Conservation (phyloP, 2,113 vertebrate genomes). For the Petrocephalus microphthalmus region DNA sequence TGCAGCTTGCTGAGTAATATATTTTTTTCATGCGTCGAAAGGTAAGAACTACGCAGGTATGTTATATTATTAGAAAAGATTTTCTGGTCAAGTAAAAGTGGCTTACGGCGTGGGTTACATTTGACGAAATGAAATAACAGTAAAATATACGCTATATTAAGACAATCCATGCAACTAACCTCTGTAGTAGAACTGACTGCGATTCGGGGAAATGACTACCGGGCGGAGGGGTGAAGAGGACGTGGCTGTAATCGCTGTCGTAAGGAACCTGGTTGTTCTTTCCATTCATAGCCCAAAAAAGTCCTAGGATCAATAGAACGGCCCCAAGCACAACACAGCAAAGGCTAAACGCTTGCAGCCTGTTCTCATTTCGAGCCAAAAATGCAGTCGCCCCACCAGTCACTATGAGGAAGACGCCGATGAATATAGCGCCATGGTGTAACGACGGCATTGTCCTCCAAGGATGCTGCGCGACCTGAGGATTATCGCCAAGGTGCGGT, state of each 20-base stretch:
- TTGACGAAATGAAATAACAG: background rate
- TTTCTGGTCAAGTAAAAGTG: background rate
- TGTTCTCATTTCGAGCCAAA: conserved; percentile 56
- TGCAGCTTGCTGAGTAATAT: background rate
- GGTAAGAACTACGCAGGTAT: background rate
- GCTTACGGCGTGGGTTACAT: background rate
- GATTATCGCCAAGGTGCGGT: conserved; percentile 27
- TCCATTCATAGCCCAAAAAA: conserved; percentile 68
- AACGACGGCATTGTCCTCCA: conserved; percentile 61
- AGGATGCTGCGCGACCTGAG: conserved; percentile 12
- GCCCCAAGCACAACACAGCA: conserved; percentile 69
- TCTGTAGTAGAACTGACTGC: conserved; percentile 59
- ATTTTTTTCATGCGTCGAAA: background rate
- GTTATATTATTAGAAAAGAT: background rate
- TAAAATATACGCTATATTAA: background rate
- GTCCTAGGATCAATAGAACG: conserved; percentile 64
- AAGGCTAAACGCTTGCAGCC: conserved; percentile 66
- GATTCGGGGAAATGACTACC: conserved; percentile 61
- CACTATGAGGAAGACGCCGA: conserved; percentile 65
- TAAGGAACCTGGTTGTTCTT: conserved; percentile 53
- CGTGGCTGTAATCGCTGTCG: conserved; percentile 53
- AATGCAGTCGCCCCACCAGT: conserved; percentile 68
- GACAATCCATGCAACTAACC: conserved; percentile 46
- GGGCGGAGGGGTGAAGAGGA: conserved; percentile 53
- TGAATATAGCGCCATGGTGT: conserved; percentile 65